Percentiles rank a stretch among this genome's conserved stretches.
phyloP scores from a whole-genome alignment of 2,888 invertebrate species.

The Antheraea assamensis region DNA sequence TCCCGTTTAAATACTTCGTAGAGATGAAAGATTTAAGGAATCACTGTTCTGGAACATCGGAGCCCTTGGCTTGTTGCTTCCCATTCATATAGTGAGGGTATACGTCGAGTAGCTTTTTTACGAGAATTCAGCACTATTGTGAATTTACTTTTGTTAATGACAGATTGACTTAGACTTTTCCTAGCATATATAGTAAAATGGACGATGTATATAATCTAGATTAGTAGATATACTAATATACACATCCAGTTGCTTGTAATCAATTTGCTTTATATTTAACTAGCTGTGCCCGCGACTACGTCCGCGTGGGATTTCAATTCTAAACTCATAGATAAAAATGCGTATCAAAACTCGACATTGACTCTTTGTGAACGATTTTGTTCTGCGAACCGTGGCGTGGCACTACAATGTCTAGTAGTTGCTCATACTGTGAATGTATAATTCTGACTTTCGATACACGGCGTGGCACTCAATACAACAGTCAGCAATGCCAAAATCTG shows the following conservation, averaged over 20 bases:
- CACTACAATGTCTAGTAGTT: too few species aligned
- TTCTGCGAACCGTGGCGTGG: too few species aligned
- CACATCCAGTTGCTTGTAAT: not conserved
- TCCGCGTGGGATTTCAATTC: too few species aligned
- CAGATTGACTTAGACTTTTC: not conserved
- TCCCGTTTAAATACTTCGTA: constrained; percentile 35
- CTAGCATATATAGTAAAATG: not conserved
- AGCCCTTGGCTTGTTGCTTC: constrained; percentile 36
- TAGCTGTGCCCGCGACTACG: too few species aligned
- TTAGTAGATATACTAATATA: not conserved
- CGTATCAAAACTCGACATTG: too few species aligned
- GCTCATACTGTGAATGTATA: too few species aligned
- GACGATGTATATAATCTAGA: not conserved
- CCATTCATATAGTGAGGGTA: constrained; percentile 29
- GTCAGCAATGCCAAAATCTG: too few species aligned
- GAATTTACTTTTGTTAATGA: not conserved
- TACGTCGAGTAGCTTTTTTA: not conserved
- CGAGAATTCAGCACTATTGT: not conserved
- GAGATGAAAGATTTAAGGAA: constrained; percentile 36
- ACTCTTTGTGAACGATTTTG: too few species aligned
- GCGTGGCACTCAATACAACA: too few species aligned
- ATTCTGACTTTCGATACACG: too few species aligned
- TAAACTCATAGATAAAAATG: too few species aligned
- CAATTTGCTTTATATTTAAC: too few species aligned
- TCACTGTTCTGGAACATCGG: constrained; percentile 46